Percentiles rank a stretch among this genome's conserved stretches.
Conservation (phyloP, 2,113 vertebrate genomes). For the Amazona guildingii region DNA sequence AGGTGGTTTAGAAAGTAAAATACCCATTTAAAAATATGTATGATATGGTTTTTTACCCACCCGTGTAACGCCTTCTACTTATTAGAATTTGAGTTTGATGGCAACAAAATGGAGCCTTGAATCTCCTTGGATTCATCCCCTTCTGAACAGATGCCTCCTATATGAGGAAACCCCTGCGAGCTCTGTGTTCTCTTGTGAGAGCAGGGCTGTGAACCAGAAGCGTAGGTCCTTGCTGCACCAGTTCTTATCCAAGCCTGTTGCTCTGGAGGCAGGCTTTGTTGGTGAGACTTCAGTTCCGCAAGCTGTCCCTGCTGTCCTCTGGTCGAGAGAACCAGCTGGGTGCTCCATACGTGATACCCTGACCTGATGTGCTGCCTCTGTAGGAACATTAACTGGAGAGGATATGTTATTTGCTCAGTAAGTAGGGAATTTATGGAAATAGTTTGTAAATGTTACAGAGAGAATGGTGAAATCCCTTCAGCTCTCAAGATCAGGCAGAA, state of each 20-base stretch:
- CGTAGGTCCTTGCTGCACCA: rapidly evolving
- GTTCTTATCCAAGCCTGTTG: not conserved
- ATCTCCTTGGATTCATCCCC: not conserved
- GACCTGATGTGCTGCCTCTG: not conserved
- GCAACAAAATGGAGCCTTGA: not conserved
- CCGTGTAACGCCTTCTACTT: not conserved
- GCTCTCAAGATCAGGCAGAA: not conserved
- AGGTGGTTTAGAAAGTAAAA: constrained; percentile 1
- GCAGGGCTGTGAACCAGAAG: not conserved
- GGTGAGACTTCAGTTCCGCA: not conserved
- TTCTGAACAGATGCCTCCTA: not conserved
- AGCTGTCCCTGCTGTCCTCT: not conserved
- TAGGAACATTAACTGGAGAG: not conserved
- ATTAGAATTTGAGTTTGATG: not conserved
- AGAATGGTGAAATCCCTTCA: constrained; percentile 26
- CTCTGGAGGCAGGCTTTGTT: not conserved
- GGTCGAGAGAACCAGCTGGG: not conserved
- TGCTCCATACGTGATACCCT: not conserved
- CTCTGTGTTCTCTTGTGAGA: not conserved
- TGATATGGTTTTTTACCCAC: not conserved
- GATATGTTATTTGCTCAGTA: constrained; percentile 22
- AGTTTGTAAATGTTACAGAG: constrained; percentile 39
- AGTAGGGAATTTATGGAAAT: constrained; percentile 31
- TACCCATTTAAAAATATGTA: not conserved
- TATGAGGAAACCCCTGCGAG: not conserved